Conservation (phyloP, 2,888 invertebrate species). For the Heliconius erato region DNA sequence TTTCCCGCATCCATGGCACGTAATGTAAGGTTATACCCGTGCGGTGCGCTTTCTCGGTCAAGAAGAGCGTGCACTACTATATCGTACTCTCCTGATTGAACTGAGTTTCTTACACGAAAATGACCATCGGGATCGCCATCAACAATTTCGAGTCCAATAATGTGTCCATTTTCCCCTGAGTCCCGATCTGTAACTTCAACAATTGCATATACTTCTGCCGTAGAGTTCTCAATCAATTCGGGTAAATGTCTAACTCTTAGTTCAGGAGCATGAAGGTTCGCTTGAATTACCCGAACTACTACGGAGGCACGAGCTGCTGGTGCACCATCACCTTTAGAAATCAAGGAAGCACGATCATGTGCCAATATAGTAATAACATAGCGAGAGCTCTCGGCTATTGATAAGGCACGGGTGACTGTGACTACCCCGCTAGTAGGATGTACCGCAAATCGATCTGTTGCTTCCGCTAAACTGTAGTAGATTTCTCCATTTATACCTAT, state of each 20-base stretch:
- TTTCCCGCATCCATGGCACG: conserved; percentile 93
- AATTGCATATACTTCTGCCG: conserved; percentile 95
- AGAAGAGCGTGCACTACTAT: conserved; percentile 92
- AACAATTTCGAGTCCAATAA: conserved; percentile 92
- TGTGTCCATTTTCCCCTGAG: conserved; percentile 93
- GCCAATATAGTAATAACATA: conserved; percentile 93
- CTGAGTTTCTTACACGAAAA: conserved; percentile 90
- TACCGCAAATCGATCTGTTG: conserved; percentile 94
- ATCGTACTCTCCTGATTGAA: conserved; percentile 90
- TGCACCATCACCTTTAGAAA: conserved; percentile 83
- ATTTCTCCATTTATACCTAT: conserved; percentile 98
- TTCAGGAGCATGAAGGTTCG: conserved; percentile 95
- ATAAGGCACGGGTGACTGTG: conserved; percentile 91
- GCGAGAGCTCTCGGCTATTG: conserved; percentile 88
- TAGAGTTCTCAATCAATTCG: conserved; percentile 92
- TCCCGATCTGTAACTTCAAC: conserved; percentile 94
- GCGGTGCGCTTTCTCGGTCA: conserved; percentile 91
- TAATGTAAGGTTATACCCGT: conserved; percentile 94
- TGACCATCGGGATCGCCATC: conserved; percentile 96
- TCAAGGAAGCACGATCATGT: conserved; percentile 92
- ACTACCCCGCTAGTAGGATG: conserved; percentile 97
- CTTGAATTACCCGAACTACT: conserved; percentile 91
- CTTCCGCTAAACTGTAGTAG: conserved; percentile 95
- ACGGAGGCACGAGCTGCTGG: conserved; percentile 92
- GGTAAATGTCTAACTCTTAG: conserved; percentile 92